These are phyloP conservation scores for Maniola jurtina DNA, from an alignment of 1,140 invertebrate genomes.

Conservation along the genomic window DNA sequence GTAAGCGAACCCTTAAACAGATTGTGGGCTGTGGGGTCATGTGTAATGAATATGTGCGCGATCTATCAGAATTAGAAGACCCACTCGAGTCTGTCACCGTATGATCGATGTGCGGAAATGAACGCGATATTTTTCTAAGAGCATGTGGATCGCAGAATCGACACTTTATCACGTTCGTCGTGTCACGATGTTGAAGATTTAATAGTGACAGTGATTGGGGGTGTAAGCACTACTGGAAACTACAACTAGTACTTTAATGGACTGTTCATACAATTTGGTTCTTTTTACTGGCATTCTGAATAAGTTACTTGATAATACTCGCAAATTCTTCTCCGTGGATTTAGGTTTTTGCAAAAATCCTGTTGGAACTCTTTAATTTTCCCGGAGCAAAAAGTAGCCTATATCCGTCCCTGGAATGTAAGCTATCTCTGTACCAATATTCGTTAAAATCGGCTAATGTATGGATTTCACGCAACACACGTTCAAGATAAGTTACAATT, in stretches of 20 bases:
- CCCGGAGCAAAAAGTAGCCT: too few relatives aligned
- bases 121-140: conserved; percentile 71
- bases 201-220: conserved; percentile 6
- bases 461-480: too few relatives aligned
- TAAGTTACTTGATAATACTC: too few relatives aligned
- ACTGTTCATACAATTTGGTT: too few relatives aligned
- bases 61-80: conserved; percentile 74
- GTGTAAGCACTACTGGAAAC: background rate
- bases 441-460: too few relatives aligned
- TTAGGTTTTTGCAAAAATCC: too few relatives aligned
- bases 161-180: conserved; percentile 47
- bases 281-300: too few relatives aligned
- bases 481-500: background rate
- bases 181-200: conserved; percentile 32
- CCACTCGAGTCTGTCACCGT: conserved; percentile 54
- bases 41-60: conserved; percentile 62
- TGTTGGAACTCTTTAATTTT: too few relatives aligned
- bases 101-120: conserved; percentile 73
- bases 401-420: too few relatives aligned
- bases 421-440: too few relatives aligned
- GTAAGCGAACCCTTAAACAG: conserved; percentile 23
- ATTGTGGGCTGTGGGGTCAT: conserved; percentile 41
- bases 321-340: too few relatives aligned
- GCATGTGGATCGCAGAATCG: conserved; percentile 52
- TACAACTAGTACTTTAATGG: too few relatives aligned